These are phyloP conservation scores for Arvicanthis niloticus DNA, from an alignment of 2,113 vertebrate genomes.

Conservation along the genomic window DNA sequence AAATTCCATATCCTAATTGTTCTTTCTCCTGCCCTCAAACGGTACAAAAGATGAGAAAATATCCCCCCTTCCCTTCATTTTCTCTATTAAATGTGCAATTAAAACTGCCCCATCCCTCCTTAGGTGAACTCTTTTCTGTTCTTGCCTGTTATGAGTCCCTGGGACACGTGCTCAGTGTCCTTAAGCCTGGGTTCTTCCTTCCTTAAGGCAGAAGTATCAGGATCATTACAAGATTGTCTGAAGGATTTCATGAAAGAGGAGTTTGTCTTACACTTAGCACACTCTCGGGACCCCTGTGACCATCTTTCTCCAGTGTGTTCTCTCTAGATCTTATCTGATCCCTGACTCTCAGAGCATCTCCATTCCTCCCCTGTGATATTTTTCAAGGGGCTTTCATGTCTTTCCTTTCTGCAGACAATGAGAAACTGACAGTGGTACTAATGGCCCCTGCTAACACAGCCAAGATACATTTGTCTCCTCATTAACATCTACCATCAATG, in stretches of 20 bases:
- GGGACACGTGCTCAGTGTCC: not conserved
- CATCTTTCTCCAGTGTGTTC: not conserved
- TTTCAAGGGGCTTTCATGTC: not conserved
- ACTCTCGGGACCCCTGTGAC: not conserved
- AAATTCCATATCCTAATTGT: not conserved
- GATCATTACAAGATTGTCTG: not conserved
- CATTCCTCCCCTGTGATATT: not conserved
- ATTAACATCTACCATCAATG: not conserved
- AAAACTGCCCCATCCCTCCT: not conserved
- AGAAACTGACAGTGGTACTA: not conserved
- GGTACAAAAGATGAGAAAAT: not conserved
- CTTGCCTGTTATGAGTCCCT: not conserved
- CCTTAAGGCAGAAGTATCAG: not conserved
- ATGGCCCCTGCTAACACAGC: not conserved
- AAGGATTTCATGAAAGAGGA: not conserved
- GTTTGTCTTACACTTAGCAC: not conserved
- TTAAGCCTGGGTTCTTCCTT: not conserved
- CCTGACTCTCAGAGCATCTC: not conserved
- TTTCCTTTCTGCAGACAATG: not conserved
- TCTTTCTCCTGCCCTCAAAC: not conserved
- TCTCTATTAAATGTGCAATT: not conserved
- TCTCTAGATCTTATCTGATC: not conserved
- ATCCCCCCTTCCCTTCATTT: not conserved
- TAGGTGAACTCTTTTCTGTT: not conserved
- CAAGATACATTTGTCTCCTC: not conserved